Evolutionary conservation across 1,140 invertebrate species (phyloP), one percentile per base, ranked within the genome.

Genomic region (Drosophila repleta): DNA sequence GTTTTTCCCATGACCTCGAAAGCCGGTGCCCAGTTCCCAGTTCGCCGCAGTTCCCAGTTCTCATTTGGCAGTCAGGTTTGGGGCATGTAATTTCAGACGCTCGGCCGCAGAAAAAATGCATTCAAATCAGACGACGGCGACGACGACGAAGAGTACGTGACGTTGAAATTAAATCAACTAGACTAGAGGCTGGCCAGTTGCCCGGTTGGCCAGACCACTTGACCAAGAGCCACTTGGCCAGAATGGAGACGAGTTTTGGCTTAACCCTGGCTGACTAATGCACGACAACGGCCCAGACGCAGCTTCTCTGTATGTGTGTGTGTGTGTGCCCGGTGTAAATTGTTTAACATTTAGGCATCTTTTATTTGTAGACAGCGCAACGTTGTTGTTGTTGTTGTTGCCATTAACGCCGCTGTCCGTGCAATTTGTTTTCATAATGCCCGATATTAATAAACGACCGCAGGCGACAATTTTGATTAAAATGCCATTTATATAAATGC

Each of bases 101-200:
- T 49, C 48, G 52, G 15, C 66, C 79, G 61, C 64, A 82, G 62
- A 51, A 57, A 57, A 51, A 57, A 57, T 56, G 74, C 74, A 87
- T 88, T 82, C 79, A 88, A 88, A 87, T 88, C 83, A 69, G 62
- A 79, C 45, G 75, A 56, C 53, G 53, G 65, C 69, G 26, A 56
- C 53, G 53, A 70, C 69, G 26, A 53, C 32, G 45, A 43, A 74
- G 74, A 88, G 6, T 35, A 35, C 83, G 83, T 88, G 83, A 88
- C 83, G 83, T 88, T 88, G 83, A 88, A 88, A 88, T 88, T 88
- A 88, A 88, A 88, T 88, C 81, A 88, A 88, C 83, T 79, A 73
- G 83, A 88, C 83, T 77, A 83, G 79, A 83, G 83, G 88, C 66
- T 37, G 39, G 46, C 43, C 24, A 48, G 43, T 13, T 46, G 10